phyloP scores from a whole-genome alignment of 2,888 invertebrate genomes.

The Microchrysa polita region DNA sequence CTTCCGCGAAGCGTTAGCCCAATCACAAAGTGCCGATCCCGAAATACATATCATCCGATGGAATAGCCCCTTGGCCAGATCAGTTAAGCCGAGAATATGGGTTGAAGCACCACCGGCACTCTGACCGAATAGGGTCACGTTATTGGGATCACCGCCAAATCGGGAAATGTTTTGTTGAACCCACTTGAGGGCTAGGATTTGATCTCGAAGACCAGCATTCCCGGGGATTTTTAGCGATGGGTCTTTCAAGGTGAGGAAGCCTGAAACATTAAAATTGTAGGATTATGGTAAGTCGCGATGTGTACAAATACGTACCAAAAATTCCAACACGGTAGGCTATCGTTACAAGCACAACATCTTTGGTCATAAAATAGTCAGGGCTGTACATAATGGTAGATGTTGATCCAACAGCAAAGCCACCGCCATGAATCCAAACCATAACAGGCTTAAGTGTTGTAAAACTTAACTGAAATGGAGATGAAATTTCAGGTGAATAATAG shows the following conservation, averaged over 20 bases:
- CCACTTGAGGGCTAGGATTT: conserved; percentile 67
- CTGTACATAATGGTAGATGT: conserved; percentile 62
- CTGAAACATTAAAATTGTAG: conserved; percentile 54
- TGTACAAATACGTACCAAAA: conserved; percentile 61
- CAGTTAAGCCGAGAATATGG: conserved; percentile 64
- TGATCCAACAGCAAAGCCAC: conserved; percentile 65
- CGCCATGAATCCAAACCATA: conserved; percentile 67
- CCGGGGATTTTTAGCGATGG: conserved; percentile 65
- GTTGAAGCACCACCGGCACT: conserved; percentile 66
- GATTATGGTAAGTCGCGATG: neutral
- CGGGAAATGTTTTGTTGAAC: conserved; percentile 64
- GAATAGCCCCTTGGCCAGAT: conserved; percentile 62
- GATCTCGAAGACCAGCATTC: conserved; percentile 68
- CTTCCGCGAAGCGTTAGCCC: conserved; percentile 56
- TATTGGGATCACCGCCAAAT: conserved; percentile 67
- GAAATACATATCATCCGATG: conserved; percentile 61
- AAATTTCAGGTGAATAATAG: too few species aligned
- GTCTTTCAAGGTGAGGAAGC: conserved; percentile 66
- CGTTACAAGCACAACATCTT: conserved; percentile 65
- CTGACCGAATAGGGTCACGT: conserved; percentile 67
- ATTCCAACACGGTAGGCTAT: conserved; percentile 66
- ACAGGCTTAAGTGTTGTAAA: conserved; percentile 59
- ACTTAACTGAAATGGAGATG: conserved; percentile 56
- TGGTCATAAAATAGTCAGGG: conserved; percentile 65
- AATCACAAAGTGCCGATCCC: conserved; percentile 58